These are phyloP conservation scores for Passer montanus DNA, from an alignment of 2,113 vertebrate species.

Conservation along the genomic window DNA sequence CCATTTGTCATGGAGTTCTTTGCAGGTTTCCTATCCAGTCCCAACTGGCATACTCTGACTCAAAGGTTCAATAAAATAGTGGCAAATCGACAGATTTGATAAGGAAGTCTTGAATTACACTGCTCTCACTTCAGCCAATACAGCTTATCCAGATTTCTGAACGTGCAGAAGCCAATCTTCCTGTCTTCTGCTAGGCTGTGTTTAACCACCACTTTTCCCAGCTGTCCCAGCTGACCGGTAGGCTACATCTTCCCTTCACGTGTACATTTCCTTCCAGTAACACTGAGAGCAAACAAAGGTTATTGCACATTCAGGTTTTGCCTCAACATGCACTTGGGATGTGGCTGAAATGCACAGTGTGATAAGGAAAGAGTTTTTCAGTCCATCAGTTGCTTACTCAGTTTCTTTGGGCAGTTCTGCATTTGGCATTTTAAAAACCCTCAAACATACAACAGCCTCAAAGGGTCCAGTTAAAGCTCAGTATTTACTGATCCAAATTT, in stretches of 20 bases:
- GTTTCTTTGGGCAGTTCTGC: neutral
- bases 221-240: neutral
- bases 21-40: neutral
- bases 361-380: neutral
- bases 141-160: neutral
- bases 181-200: neutral
- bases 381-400: neutral
- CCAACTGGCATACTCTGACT: neutral
- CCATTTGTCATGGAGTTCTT: neutral
- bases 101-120: neutral
- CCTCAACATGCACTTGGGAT: neutral
- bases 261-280: neutral
- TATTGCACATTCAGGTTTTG: neutral
- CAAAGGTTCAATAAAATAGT: neutral
- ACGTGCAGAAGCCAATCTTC: neutral
- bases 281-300: neutral
- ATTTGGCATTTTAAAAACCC: neutral
- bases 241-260: neutral
- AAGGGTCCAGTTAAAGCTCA: neutral
- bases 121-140: neutral
- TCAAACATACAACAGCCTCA: neutral
- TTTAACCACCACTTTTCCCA: neutral
- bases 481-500: neutral
- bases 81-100: neutral
- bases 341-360: neutral